A percentile compares a stretch with the other conserved stretches of the same genome.
phyloP scores from a whole-genome alignment of 1,140 invertebrate species.

The Drosophila parvula region DNA sequence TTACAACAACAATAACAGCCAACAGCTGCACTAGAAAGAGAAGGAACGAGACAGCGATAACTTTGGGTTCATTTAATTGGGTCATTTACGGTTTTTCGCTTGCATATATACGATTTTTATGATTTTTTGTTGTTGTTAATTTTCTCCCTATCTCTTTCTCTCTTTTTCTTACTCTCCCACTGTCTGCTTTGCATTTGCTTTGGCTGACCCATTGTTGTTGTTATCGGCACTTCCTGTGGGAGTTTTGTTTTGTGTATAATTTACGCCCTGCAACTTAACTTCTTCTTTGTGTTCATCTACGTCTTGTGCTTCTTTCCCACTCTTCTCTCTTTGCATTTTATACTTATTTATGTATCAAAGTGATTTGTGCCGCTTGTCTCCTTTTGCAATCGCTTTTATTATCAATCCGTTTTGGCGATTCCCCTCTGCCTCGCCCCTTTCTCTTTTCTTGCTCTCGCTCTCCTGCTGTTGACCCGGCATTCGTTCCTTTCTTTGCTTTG shows the following conservation, averaged over 20 bases:
- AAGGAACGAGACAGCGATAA: conserved; percentile 12
- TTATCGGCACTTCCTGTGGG: conserved; percentile 69
- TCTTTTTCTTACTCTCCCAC: neutral
- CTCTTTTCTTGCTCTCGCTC: conserved; percentile 1
- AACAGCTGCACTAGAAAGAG: conserved; percentile 12
- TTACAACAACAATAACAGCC: conserved; percentile 56
- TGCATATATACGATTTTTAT: conserved; percentile 59
- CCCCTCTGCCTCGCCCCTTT: conserved; percentile 4
- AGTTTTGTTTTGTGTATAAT: conserved; percentile 65
- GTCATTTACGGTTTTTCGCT: conserved; percentile 75
- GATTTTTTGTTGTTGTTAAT: conserved; percentile 46
- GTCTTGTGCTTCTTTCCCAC: conserved; percentile 6
- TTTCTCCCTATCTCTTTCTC: conserved; percentile 20
- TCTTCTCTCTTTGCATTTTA: conserved; percentile 7
- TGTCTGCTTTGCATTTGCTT: conserved; percentile 17
- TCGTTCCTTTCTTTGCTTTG: conserved; percentile 13
- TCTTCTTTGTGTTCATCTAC: conserved; percentile 6
- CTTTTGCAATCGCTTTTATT: conserved; percentile 23
- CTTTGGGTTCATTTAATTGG: conserved; percentile 75
- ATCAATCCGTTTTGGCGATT: conserved; percentile 23
- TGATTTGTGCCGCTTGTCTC: conserved; percentile 50
- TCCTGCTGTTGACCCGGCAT: conserved; percentile 8
- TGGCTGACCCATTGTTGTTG: conserved; percentile 46
- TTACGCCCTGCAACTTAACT: conserved; percentile 63
- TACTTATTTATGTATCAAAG: conserved; percentile 29